phyloP scores from a whole-genome alignment of 2,888 invertebrate genomes.

The Apamea sordens region DNA sequence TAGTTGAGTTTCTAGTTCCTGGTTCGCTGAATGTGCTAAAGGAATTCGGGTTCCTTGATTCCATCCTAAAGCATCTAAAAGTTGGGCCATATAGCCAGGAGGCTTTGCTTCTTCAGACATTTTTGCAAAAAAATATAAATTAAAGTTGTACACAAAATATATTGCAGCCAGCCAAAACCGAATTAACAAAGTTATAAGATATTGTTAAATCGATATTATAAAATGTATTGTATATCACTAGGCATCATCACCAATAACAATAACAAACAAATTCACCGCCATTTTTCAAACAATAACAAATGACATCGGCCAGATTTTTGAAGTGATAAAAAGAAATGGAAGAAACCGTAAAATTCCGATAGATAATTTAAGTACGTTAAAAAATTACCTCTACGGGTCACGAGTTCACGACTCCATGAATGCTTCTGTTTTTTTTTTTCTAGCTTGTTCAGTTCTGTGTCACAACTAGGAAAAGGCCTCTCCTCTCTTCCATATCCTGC shows the following conservation, averaged over 20 bases:
- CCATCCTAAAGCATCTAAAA: constrained; percentile 93
- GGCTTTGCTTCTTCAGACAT: constrained; percentile 78
- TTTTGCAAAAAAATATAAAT: constrained; percentile 35
- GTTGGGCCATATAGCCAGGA: constrained; percentile 90
- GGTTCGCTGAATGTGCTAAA: constrained; percentile 94
- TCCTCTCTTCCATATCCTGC: background rate
- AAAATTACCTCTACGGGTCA: too few species aligned
- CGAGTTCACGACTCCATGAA: too few species aligned
- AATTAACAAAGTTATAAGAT: constrained; percentile 30
- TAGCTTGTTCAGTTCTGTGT: background rate
- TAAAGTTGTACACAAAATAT: constrained; percentile 41
- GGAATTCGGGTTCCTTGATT: constrained; percentile 94
- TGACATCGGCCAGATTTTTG: constrained; percentile 47
- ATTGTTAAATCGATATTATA: constrained; percentile 69
- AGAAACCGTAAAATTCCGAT: constrained; percentile 32
- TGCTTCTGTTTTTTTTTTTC: background rate
- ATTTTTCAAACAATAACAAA: constrained; percentile 73
- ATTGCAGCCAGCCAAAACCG: constrained; percentile 49
- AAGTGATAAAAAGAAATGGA: background rate
- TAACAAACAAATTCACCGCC: constrained; percentile 70
- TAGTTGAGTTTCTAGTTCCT: constrained; percentile 80
- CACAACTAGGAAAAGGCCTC: background rate
- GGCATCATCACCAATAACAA: constrained; percentile 52
- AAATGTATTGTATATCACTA: constrained; percentile 50
- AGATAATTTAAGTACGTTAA: background rate